Evolutionary conservation across 2,888 invertebrate genomes (phyloP).

Genomic region (Leptopterna dolabrata): DNA sequence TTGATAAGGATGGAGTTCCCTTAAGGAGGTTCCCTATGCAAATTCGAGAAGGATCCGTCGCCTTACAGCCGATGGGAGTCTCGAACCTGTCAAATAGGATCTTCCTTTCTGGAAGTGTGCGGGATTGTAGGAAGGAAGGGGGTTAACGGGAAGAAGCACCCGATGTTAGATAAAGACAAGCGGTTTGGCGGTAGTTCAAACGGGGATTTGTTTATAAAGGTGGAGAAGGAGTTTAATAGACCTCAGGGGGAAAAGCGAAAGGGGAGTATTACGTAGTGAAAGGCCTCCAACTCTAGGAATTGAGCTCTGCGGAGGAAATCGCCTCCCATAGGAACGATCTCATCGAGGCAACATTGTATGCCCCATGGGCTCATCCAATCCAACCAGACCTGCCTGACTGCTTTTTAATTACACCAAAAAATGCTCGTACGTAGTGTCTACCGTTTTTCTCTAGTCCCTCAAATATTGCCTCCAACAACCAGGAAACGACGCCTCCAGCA

Average conservation of each 20-base stretch:
- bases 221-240: constrained; percentile 26
- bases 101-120: constrained; percentile 32
- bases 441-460: no score
- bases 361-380: neutral
- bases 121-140: neutral
- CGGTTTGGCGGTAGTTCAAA: constrained; percentile 50
- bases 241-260: neutral
- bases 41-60: constrained; percentile 44
- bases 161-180: constrained; percentile 45
- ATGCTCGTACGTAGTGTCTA: no score
- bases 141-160: constrained; percentile 34
- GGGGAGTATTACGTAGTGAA: constrained; percentile 18
- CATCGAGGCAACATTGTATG: neutral
- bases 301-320: neutral
- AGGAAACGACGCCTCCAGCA: no score
- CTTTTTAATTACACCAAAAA: neutral
- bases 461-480: no score
- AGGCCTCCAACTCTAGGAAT: neutral
- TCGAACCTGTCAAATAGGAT: constrained; percentile 47
- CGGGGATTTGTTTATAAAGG: constrained; percentile 50
- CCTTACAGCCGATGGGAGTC: constrained; percentile 27
- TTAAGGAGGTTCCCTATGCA: constrained; percentile 41
- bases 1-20: constrained; percentile 48
- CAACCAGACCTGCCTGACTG: neutral
- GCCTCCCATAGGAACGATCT: neutral